A percentile compares a stretch with the other conserved stretches of the same genome.
Evolutionary conservation across 35 echinoderm and acorn worm genomes (phyloP).

Genomic region (Lytechinus pictus): DNA sequence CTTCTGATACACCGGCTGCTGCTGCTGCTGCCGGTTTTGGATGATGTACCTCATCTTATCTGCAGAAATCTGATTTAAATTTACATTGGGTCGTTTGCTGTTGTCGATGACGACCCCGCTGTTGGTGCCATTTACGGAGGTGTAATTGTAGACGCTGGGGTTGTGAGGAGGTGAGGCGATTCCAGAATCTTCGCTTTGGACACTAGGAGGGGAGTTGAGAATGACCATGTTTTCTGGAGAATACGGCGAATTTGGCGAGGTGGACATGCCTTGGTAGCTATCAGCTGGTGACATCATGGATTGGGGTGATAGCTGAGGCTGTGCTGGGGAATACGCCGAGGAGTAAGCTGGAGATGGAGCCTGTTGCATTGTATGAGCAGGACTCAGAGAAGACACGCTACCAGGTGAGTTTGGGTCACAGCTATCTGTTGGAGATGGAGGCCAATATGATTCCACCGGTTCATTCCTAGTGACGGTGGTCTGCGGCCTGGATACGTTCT

Average conservation of each 20-base stretch:
- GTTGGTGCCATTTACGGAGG: background rate
- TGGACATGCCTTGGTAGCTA: conserved; percentile 4
- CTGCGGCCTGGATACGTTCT: background rate
- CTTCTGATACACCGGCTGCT: background rate
- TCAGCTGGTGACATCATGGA: background rate
- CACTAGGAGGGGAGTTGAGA: conserved; percentile 11
- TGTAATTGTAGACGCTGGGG: conserved; percentile 6
- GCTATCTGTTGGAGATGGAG: conserved; percentile 5
- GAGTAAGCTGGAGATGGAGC: background rate
- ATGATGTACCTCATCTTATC: background rate
- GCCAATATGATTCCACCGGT: conserved; percentile 10
- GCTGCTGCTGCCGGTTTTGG: background rate
- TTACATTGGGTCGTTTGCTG: background rate
- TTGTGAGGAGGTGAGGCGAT: conserved; percentile 23
- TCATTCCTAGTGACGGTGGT: background rate
- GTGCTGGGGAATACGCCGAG: background rate
- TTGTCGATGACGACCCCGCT: conserved; percentile 18
- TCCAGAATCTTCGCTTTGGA: background rate
- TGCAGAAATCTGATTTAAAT: background rate
- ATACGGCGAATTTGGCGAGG: conserved; percentile 8
- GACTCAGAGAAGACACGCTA: background rate
- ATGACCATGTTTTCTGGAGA: background rate
- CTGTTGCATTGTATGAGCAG: background rate
- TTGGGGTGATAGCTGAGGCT: background rate
- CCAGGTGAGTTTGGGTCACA: background rate